phyloP scores from a whole-genome alignment of 2,797 vertebrate species.

The Steatocranus sp. region DNA sequence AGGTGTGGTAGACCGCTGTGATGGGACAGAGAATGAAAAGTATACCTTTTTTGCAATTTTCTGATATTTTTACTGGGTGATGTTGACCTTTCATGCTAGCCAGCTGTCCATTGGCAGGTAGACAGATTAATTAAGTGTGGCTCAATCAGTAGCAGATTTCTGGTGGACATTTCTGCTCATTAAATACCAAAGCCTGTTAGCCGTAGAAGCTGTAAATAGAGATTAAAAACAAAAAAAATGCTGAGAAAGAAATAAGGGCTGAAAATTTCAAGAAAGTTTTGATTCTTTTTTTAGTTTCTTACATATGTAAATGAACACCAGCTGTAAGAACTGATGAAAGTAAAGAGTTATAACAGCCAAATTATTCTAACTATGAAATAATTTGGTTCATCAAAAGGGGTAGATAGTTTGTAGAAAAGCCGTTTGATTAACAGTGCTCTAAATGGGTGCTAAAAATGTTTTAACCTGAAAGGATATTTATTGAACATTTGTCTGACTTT shows the following conservation, averaged over 20 bases:
- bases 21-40: not conserved
- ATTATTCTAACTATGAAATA: not conserved
- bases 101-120: not conserved
- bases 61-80: not conserved
- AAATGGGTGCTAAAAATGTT: not conserved
- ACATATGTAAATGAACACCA: not conserved
- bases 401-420: not conserved
- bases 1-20: not conserved
- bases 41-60: not conserved
- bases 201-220: not conserved
- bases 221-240: not conserved
- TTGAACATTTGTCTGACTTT: not conserved
- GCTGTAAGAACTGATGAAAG: not conserved
- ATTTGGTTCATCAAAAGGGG: not conserved
- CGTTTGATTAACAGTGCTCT: not conserved
- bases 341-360: not conserved
- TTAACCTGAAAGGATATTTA: not conserved
- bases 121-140: not conserved
- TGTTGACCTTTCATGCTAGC: constrained; percentile 13
- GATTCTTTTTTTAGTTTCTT: not conserved
- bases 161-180: not conserved
- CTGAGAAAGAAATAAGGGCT: not conserved
- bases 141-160: not conserved
- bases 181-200: constrained; percentile 3
- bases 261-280: not conserved